phyloP scores from a whole-genome alignment of 2,797 vertebrate genomes.

The Microtus californicus region DNA sequence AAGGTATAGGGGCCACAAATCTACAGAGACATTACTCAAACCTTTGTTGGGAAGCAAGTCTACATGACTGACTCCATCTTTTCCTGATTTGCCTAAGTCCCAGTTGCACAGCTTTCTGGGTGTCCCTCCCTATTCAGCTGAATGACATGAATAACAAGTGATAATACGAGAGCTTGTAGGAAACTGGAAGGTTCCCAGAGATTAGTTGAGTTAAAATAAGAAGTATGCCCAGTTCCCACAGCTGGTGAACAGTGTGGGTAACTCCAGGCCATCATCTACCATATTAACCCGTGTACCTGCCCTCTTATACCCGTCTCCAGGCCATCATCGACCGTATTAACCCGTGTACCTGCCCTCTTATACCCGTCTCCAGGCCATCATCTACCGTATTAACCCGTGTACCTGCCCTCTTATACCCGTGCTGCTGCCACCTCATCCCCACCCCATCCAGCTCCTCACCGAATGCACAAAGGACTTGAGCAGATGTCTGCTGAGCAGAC shows the following conservation, averaged over 20 bases:
- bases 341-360: neutral
- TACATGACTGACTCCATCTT: neutral
- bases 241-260: neutral
- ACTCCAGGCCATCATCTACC: neutral
- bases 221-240: neutral
- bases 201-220: neutral
- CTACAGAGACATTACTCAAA: neutral
- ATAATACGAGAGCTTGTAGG: neutral
- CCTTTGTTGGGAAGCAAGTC: neutral
- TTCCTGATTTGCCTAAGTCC: neutral
- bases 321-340: too few relatives aligned
- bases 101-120: too few relatives aligned
- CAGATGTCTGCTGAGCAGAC: constrained; percentile 95
- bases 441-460: constrained; percentile 86
- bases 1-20: neutral
- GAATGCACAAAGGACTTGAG: constrained; percentile 96
- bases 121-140: neutral
- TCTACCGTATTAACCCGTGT: neutral
- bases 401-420: neutral
- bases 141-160: neutral
- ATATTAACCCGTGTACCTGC: neutral
- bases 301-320: neutral
- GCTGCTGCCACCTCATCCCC: neutral
- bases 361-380: rapidly evolving
- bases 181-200: neutral